Evolutionary conservation across 2,113 vertebrate genomes (phyloP), one percentile per base, ranked within the genome.

Genomic region (Zosterops japonicus): DNA sequence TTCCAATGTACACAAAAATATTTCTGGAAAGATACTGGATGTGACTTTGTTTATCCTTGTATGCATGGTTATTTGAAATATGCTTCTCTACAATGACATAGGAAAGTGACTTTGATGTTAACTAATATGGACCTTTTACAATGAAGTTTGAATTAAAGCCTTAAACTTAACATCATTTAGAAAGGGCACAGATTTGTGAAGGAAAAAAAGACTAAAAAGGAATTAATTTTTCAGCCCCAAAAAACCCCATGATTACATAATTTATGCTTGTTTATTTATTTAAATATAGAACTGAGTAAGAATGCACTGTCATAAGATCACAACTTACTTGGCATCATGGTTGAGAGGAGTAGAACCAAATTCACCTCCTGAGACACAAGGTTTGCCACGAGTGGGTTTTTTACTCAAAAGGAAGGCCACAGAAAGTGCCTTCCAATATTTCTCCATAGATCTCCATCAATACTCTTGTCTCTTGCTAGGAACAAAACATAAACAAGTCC

Each of bases 221-320:
- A 70, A 59, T 46, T 53, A 57, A 23, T 31, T 90, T 39, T 68
- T 68, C 23, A 33, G 24, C 14, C 17, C 24, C 3, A 19, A 55
- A 74, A 59, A n/a, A 0, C 1, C 25, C 22, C 1, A 28, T 15
- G 1, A n/a, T 50, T 49, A 14, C 0, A 22, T 21, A 55, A 55
- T 52, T 75, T 63, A 59, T 85, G 28, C 1, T 4, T 7, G 7
- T 42, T 23, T 74, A 59, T 55, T 79, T 64, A 53, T 22, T 49
- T 52, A 50, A 78, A 75, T 67, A 19, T 6, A 88, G 10, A 87
- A 53, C 12, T 49, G 20, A 87, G 6, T 63, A 69, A 75, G 19
- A 63, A 71, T 75, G 47, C 11, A 50, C 12, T 52, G 5, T 35
- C 5, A 1, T 11, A 77, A 49, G 24, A 70, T n/a, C 8, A 23